Percentiles rank a stretch among this genome's conserved stretches.
Evolutionary conservation across 2,113 vertebrate species (phyloP).

Genomic region (Misgurnus mizolepis): DNA sequence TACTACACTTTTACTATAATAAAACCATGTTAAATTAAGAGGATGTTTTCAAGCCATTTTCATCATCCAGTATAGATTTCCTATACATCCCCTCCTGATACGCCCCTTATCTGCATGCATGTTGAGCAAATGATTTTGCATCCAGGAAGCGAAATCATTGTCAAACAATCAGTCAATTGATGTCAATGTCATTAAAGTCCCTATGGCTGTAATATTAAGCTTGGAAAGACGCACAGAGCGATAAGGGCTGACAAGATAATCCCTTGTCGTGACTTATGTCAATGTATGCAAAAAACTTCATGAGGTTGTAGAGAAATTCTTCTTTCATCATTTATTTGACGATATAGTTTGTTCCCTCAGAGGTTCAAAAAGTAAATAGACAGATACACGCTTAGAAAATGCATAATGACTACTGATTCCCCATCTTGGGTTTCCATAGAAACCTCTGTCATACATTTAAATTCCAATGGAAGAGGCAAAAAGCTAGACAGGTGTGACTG

Average conservation of each 20-base stretch:
- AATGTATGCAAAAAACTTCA: background rate
- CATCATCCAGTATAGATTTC: too few species aligned
- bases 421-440: slow-evolving; percentile 11
- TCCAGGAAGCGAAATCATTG: slow-evolving; percentile 20
- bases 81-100: too few species aligned
- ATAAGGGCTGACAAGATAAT: background rate
- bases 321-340: background rate
- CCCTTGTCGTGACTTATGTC: background rate
- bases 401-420: slow-evolving; percentile 23
- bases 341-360: background rate
- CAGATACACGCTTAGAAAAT: background rate
- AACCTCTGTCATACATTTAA: slow-evolving; percentile 2
- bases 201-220: slow-evolving; percentile 5
- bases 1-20: too few species aligned
- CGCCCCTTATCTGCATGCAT: background rate
- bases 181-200: slow-evolving; percentile 38
- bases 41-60: too few species aligned
- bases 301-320: background rate
- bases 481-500: background rate
- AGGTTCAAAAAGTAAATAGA: background rate
- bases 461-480: background rate
- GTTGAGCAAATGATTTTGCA: background rate
- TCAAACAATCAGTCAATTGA: slow-evolving; percentile 31
- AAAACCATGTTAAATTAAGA: too few species aligned
- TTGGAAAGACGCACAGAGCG: slow-evolving; percentile 12